phyloP scores from a whole-genome alignment of 2,113 vertebrate genomes.

The Aldabrachelys gigantea region DNA sequence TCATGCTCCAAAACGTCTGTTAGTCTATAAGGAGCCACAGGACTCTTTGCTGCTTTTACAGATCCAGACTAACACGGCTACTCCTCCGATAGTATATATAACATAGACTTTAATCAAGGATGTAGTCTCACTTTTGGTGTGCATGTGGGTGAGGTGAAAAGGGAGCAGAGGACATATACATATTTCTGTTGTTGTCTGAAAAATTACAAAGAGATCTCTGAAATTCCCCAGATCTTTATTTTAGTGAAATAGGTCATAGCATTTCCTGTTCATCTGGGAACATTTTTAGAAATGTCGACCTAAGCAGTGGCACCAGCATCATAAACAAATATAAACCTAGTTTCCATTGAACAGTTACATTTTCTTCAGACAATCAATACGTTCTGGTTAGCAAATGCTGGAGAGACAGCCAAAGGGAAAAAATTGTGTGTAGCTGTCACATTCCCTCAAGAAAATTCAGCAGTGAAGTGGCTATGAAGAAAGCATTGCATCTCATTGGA shows the following conservation, averaged over 20 bases:
- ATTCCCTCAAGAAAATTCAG: neutral
- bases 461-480: rapidly evolving
- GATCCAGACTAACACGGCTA: too few species aligned
- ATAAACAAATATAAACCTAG: neutral
- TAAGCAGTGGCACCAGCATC: neutral
- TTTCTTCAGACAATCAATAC: neutral
- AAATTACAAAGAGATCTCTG: neutral
- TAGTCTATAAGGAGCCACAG: too few species aligned
- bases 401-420: neutral
- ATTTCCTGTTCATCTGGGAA: neutral
- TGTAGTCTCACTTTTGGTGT: neutral
- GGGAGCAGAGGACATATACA: neutral
- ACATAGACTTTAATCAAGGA: neutral
- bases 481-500: rapidly evolving
- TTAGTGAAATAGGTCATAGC: neutral
- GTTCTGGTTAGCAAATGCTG: neutral
- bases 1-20: too few species aligned
- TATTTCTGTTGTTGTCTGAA: slow-evolving; percentile 7
- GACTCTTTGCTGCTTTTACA: too few species aligned
- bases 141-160: neutral
- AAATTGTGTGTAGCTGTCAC: rapidly evolving
- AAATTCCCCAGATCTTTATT: neutral
- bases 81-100: neutral
- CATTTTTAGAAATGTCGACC: neutral
- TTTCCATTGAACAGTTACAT: neutral